Percentiles rank a stretch among this genome's conserved stretches.
These are phyloP conservation scores for Corythucha ciliata DNA, from an alignment of 2,888 invertebrate genomes.

Conservation along the genomic window DNA sequence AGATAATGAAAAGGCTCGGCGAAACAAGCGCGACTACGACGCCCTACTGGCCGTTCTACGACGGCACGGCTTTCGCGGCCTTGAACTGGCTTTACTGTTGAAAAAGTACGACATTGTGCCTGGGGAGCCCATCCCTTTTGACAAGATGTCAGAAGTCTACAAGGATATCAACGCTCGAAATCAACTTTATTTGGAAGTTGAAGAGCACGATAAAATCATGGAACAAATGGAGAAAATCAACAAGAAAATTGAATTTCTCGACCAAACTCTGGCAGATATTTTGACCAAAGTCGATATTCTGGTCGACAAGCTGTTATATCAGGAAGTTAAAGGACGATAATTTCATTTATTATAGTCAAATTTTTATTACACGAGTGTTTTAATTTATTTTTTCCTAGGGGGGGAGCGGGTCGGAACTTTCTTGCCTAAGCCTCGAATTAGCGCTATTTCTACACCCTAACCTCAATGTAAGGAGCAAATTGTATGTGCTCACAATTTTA, in stretches of 20 bases:
- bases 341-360: no score
- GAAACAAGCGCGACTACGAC: constrained; percentile 2
- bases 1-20: neutral
- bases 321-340: no score
- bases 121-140: neutral
- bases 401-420: no score
- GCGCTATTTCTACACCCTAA: no score
- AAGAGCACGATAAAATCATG: constrained; percentile 12
- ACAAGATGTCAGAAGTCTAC: constrained; percentile 5
- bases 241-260: constrained; percentile 11
- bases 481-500: no score
- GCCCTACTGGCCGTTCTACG: neutral
- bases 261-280: constrained; percentile 11
- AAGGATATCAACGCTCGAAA: constrained; percentile 8
- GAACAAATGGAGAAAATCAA: constrained; percentile 13
- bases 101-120: constrained; percentile 11
- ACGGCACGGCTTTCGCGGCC: constrained; percentile 11
- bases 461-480: no score
- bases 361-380: no score
- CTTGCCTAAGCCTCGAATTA: no score
- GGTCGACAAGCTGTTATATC: no score
- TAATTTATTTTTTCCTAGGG: no score
- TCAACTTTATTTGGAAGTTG: constrained; percentile 14
- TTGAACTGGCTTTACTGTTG: constrained; percentile 4
- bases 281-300: constrained; percentile 15